Evolutionary conservation across 2,888 invertebrate species (phyloP).

Genomic region (Stegophylla sp.): DNA sequence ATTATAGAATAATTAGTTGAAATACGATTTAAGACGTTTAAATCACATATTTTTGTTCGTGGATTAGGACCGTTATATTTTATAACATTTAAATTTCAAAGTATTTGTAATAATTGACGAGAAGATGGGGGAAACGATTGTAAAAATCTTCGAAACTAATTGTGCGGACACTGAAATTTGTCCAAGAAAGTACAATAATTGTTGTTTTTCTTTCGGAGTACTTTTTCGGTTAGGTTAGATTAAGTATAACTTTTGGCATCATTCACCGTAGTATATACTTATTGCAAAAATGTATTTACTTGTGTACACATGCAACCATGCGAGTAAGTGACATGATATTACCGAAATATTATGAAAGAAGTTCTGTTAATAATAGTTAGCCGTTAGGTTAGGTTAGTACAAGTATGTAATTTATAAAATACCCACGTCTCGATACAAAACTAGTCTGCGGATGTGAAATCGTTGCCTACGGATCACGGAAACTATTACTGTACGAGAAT

Average conservation of each 20-base stretch:
- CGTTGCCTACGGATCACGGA: neutral
- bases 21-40: constrained; percentile 50
- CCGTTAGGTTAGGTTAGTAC: too few species aligned
- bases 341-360: too few species aligned
- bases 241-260: too few species aligned
- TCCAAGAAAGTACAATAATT: neutral
- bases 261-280: too few species aligned
- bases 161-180: neutral
- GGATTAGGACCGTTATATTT: constrained; percentile 35
- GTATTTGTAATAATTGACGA: constrained; percentile 47
- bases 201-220: too few species aligned
- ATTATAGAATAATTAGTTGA: constrained; percentile 54
- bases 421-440: too few species aligned
- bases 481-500: neutral
- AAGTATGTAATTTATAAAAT: too few species aligned
- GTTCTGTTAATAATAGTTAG: too few species aligned
- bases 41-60: constrained; percentile 50
- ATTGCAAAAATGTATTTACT: too few species aligned
- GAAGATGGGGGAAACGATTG: constrained; percentile 22
- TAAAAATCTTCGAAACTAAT: neutral
- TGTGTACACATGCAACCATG: too few species aligned
- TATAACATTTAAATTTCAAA: constrained; percentile 29
- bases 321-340: too few species aligned
- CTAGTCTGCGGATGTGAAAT: neutral
- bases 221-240: too few species aligned